Base-by-base conservation (phyloP, 2,888 invertebrate genomes). In the Orthonevra nobilis region DNA sequence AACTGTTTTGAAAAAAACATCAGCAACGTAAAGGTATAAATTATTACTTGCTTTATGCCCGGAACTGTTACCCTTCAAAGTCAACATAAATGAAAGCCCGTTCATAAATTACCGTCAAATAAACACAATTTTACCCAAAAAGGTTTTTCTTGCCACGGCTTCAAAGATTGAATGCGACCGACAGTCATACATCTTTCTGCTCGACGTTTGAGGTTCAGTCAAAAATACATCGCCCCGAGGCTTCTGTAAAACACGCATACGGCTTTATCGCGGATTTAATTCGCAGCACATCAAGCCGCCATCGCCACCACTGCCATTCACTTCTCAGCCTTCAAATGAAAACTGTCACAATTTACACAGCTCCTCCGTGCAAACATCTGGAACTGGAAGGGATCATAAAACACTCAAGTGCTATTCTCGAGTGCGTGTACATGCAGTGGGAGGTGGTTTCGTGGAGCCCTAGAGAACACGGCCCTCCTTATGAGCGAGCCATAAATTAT, bases 311-410 rank as follows among this genome's bases (percentile, higher is more conserved):
- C n/a, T n/a, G 14, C 46, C 32, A 56, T 42, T 56, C 17, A 50
- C 46, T 63, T 46, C 69, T 69, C 52, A 30, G 54, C 40, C 40
- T 50, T 42, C 9, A 60, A 77, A 70, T 70, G 63, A 70, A 70
- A 77, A 70, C 52, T 64, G 77, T 77, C 64, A 77, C 77, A 77
- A 70, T 72, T 70, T 64, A 46, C 64, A 64, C 30, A 58, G 50
- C 20, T 30, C 70, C 70, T 54, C 46, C 48, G n/a, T 48, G 60
- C 56, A 56, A 52, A 56, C 77, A 77, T 77, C 72, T 64, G 64
- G 64, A 52, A 64, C 72, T 64, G 64, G 64, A 52, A 64, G 34
- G 77, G 77, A 64, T 72, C 64, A 70, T 77, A 77, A 77, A 77
- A 70, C 77, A 77, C 60, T 77, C 64, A 14, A 58, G 20, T 14